These are phyloP conservation scores for Turritopsis dohrnii DNA, from an alignment of 30 jellyfish, hydroid and myxozoan species.

Conservation along the genomic window DNA sequence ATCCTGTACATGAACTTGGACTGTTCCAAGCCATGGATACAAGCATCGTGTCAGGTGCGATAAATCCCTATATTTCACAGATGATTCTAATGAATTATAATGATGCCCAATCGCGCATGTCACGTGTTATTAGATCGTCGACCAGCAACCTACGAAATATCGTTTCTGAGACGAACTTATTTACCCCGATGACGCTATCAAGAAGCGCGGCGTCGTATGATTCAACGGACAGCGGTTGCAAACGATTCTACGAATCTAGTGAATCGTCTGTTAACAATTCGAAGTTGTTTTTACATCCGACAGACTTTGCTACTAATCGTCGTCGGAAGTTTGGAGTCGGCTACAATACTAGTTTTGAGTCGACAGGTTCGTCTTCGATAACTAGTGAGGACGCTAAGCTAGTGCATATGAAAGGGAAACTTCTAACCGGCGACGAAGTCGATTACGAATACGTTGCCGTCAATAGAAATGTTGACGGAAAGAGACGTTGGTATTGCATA, in stretches of 20 bases:
- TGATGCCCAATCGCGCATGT: slow-evolving; percentile 20
- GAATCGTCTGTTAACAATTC: not conserved
- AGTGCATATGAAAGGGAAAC: slow-evolving; percentile 54
- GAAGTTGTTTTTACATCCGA: slow-evolving; percentile 18
- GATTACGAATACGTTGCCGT: slow-evolving; percentile 53
- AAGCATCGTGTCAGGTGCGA: slow-evolving; percentile 73
- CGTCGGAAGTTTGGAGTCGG: slow-evolving; percentile 2
- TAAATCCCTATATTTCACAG: slow-evolving; percentile 54
- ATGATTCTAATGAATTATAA: slow-evolving; percentile 4
- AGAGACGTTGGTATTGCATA: slow-evolving; percentile 57
- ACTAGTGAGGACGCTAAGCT: slow-evolving; percentile 40
- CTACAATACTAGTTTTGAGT: slow-evolving; percentile 5
- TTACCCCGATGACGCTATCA: not conserved
- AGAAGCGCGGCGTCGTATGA: not conserved
- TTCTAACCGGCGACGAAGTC: slow-evolving; percentile 75
- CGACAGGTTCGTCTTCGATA: slow-evolving; percentile 3
- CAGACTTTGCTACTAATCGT: slow-evolving; percentile 11
- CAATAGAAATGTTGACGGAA: slow-evolving; percentile 38
- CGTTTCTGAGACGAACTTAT: not conserved
- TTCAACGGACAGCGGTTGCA: not conserved
- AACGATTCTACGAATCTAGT: not conserved
- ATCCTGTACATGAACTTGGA: slow-evolving; percentile 56
- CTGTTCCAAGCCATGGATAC: slow-evolving; percentile 74
- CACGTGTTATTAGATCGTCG: not conserved
- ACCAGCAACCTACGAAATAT: not conserved